These are phyloP conservation scores for Hydra vulgaris DNA, from an alignment of 30 jellyfish, hydroid and myxozoan genomes.

Conservation along the genomic window DNA sequence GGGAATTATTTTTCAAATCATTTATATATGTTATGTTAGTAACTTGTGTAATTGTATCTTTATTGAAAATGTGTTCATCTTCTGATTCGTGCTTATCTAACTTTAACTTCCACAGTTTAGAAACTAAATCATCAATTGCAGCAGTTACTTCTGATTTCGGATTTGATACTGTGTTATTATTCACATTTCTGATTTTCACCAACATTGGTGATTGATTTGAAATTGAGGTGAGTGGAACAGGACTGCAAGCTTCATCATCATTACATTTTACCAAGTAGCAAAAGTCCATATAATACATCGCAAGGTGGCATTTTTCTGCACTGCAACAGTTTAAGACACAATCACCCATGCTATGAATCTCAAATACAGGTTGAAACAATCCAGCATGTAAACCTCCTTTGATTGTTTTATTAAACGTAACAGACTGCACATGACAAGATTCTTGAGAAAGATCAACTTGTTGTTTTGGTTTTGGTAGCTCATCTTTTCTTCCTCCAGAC, in stretches of 20 bases:
- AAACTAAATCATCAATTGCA: conserved; percentile 19
- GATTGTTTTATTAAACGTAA: conserved; percentile 32
- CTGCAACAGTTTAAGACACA: conserved; percentile 73
- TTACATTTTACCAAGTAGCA: conserved; percentile 72
- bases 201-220: conserved; percentile 53
- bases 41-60: too few relatives aligned
- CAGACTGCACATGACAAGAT: conserved; percentile 40
- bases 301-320: conserved; percentile 53
- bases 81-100: neutral
- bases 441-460: neutral
- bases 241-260: conserved; percentile 37
- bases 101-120: conserved; percentile 21
- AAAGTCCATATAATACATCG: conserved; percentile 58
- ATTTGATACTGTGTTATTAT: conserved; percentile 10
- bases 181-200: conserved; percentile 50
- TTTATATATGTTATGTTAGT: neutral
- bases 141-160: neutral
- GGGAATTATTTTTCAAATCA: neutral
- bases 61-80: neutral
- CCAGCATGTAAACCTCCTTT: conserved; percentile 82
- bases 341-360: conserved; percentile 50
- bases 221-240: conserved; percentile 24
- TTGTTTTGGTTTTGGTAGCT: conserved; percentile 4
- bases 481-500: conserved; percentile 4
- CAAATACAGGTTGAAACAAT: conserved; percentile 45